Percentiles rank a stretch among this genome's conserved stretches.
Evolutionary conservation across 2,113 vertebrate genomes (phyloP).

Genomic region (Pachycephala philippinensis): DNA sequence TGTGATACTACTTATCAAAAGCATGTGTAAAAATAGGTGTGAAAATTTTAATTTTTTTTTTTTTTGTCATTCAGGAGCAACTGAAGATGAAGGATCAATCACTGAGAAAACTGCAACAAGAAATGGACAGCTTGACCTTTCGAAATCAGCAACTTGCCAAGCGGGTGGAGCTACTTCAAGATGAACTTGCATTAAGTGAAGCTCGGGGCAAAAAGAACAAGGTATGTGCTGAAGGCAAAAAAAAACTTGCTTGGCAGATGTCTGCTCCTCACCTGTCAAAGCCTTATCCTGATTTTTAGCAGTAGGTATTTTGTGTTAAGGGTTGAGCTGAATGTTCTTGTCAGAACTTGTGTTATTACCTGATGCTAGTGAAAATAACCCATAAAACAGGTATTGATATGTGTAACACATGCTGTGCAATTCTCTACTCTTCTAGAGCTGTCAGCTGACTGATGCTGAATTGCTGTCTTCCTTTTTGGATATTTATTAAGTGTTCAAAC

Average conservation of each 20-base stretch:
- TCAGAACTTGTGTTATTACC: not conserved
- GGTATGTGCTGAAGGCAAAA: slow-evolving; percentile 60
- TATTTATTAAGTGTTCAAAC: not conserved
- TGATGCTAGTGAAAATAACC: not conserved
- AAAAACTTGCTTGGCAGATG: not conserved
- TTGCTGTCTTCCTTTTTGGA: not conserved
- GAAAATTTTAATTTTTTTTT: not conserved
- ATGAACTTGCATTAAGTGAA: slow-evolving; percentile 86
- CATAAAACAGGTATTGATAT: not conserved
- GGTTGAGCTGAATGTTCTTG: not conserved
- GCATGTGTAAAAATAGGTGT: not conserved
- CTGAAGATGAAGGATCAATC: slow-evolving; percentile 96
- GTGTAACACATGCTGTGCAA: not conserved
- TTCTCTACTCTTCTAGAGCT: not conserved
- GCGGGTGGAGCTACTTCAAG: slow-evolving; percentile 94
- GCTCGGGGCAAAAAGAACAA: slow-evolving; percentile 88
- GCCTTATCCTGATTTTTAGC: not conserved
- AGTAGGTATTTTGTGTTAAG: not conserved
- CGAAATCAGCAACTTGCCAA: slow-evolving; percentile 96
- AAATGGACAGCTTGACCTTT: slow-evolving; percentile 98
- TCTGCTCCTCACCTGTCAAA: not conserved
- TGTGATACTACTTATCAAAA: not conserved
- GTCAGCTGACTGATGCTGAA: not conserved
- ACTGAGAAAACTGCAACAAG: slow-evolving; percentile 92
- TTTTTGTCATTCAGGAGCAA: slow-evolving; percentile 81